A percentile compares a stretch with the other conserved stretches of the same genome.
Evolutionary conservation across 2,797 vertebrate species (phyloP).

Genomic region (Acipenser ruthenus): DNA sequence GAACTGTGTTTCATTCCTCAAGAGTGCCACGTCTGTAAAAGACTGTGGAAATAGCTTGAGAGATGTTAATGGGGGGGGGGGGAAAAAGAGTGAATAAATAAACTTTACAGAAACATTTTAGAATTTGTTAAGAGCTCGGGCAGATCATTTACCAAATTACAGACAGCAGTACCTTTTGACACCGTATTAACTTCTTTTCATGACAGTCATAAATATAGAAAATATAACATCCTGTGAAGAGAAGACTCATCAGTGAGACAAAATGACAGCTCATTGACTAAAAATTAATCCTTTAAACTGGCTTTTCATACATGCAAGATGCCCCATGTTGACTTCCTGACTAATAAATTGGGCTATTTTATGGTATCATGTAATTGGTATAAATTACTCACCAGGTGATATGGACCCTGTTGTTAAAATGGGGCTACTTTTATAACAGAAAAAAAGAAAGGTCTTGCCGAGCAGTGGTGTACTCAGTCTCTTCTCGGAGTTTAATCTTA

Average conservation of each 20-base stretch:
- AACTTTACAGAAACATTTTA: too few species aligned
- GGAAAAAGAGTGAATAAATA: too few species aligned
- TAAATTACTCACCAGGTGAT: slow-evolving; percentile 74
- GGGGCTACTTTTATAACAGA: slow-evolving; percentile 25
- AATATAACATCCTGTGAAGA: slow-evolving; percentile 33
- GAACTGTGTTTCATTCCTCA: too few species aligned
- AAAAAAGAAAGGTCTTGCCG: slow-evolving; percentile 22
- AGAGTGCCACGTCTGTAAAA: too few species aligned
- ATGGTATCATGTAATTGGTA: slow-evolving; percentile 69
- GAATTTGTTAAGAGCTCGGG: too few species aligned
- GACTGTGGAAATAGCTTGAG: too few species aligned
- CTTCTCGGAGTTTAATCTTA: slow-evolving; percentile 52
- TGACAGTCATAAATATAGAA: not conserved
- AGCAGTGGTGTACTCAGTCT: slow-evolving; percentile 46
- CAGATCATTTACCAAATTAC: slow-evolving; percentile 10
- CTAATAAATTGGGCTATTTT: slow-evolving; percentile 71
- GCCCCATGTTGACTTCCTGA: slow-evolving; percentile 67
- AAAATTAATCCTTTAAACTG: slow-evolving; percentile 61
- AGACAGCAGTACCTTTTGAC: slow-evolving; percentile 19
- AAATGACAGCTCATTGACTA: slow-evolving; percentile 53
- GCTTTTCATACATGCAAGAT: slow-evolving; percentile 37
- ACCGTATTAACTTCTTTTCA: slow-evolving; percentile 12
- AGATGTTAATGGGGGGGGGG: too few species aligned
- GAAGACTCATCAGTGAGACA: slow-evolving; percentile 45
- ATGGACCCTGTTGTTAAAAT: slow-evolving; percentile 68